Conservation (phyloP, 2,888 invertebrate species). For the Limenitis camilla region DNA sequence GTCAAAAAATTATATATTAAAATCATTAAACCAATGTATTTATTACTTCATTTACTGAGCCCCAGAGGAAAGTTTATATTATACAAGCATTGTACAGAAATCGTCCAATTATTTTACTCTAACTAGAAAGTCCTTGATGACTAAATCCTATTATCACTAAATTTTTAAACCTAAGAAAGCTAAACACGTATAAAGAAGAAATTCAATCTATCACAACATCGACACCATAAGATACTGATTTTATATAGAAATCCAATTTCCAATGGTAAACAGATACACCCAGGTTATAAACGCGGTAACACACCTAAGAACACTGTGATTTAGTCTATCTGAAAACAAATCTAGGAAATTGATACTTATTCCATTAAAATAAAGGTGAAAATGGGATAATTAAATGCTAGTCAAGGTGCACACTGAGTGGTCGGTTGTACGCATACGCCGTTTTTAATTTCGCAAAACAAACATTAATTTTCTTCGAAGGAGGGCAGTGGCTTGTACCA, state of each 20-base stretch:
- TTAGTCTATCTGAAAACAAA: not conserved
- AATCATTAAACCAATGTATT: no score
- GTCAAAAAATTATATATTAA: no score
- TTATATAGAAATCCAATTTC: slow-evolving; percentile 31
- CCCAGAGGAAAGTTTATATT: no score
- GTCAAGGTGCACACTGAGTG: slow-evolving; percentile 3
- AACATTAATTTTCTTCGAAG: slow-evolving; percentile 58
- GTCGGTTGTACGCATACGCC: slow-evolving; percentile 30
- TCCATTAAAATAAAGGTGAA: not conserved
- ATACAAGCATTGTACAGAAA: no score
- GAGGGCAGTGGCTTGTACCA: slow-evolving; percentile 27
- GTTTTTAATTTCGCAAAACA: slow-evolving; percentile 60
- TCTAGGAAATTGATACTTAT: slow-evolving; percentile 1
- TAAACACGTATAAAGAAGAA: not conserved
- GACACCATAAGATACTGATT: slow-evolving; percentile 12
- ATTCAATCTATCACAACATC: not conserved
- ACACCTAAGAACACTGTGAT: slow-evolving; percentile 1
- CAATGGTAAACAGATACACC: slow-evolving; percentile 32
- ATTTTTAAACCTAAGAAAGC: no score
- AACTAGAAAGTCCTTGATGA: no score
- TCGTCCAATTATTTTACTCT: no score
- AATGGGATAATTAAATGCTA: not conserved
- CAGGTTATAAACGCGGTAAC: slow-evolving; percentile 23
- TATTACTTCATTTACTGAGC: no score
- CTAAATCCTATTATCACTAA: no score